Base-by-base conservation (phyloP, 2,888 invertebrate genomes). In the Gortyna flavago region DNA sequence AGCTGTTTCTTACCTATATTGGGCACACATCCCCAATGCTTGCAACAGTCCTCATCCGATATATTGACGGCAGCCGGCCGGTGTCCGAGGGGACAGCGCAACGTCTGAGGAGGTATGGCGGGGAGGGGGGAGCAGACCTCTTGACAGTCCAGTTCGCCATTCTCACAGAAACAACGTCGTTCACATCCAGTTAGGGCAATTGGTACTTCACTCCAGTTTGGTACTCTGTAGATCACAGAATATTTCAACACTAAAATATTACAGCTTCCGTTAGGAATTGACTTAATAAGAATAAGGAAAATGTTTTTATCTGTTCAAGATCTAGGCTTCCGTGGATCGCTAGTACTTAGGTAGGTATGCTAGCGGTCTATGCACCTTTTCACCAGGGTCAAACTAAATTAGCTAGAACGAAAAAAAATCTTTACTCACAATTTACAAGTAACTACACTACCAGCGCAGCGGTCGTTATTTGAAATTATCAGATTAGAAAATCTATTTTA, bases 191-290 rank as follows among this genome's bases (percentile, higher is more conserved):
- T 98, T 6, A 99, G 95, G 74, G 98, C 97, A 16, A 97, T 95
- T 0, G 99, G 99, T 67, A 99, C 97, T 89, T 98, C 98, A 76
- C 98, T 98, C 98, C 98, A 99, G 93, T 99, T 99, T 59, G 97
- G 97, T 81, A 97, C 97, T 32, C 97, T 97, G 85, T 79, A 93
- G 76, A 29, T 35, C 11, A 62, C 4, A 69, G n/a, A 21, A 66
- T 44, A 32, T 67, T 44, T 66, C 1, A 41, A 18, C 9, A n/a
- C 9, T 16, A 5, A 25, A 7, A 13, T 35, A 69, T 18, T 3
- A 11, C n/a, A 54, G 35, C 2, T 8, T 29, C 9, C 21, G 5
- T 16, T 29, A 8, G 21, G 21, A 61, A 21, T 13, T 59, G 21
- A 38, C 0, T 21, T 69, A 51, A 35, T 35, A n/a, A 18, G 8